A percentile compares a stretch with the other conserved stretches of the same genome.
These are phyloP conservation scores for Mactra quadrangularis DNA, from an alignment of 1,140 invertebrate species.

Conservation along the genomic window DNA sequence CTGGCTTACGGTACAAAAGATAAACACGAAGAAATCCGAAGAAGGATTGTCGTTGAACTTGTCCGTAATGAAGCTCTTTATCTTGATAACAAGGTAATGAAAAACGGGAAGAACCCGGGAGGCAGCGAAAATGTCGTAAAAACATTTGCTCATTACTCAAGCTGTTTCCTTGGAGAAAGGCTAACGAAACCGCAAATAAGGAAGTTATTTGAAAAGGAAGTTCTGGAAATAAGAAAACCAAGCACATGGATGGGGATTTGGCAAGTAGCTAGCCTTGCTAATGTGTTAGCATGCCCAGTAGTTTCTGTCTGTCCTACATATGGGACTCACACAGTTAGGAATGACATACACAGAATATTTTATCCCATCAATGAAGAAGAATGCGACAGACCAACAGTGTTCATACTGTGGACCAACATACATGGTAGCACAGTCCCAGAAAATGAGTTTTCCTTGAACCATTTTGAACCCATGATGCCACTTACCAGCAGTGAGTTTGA, in stretches of 20 bases:
- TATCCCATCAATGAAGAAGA: background rate
- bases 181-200: background rate
- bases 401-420: constrained; percentile 24
- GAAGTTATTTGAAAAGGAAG: constrained; percentile 5
- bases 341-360: constrained; percentile 18
- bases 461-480: constrained; percentile 23
- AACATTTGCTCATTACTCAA: constrained; percentile 4
- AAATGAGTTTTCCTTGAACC: background rate
- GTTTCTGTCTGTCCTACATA: constrained; percentile 22
- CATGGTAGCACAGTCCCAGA: background rate
- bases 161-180: background rate
- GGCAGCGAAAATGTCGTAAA: background rate
- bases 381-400: background rate
- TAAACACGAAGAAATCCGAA: constrained; percentile 20
- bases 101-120: background rate
- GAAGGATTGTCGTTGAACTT: constrained; percentile 8
- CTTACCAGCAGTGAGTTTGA: background rate
- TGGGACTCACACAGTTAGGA: constrained; percentile 24
- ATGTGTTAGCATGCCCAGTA: constrained; percentile 1
- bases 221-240: constrained; percentile 1
- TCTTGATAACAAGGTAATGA: constrained; percentile 15
- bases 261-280: constrained; percentile 19
- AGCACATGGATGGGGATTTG: constrained; percentile 17
- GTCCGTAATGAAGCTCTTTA: constrained; percentile 4
- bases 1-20: constrained; percentile 29